A percentile compares a stretch with the other conserved stretches of the same genome.
Evolutionary conservation across 1,140 invertebrate species (phyloP).

Genomic region (Drosophila parvula): DNA sequence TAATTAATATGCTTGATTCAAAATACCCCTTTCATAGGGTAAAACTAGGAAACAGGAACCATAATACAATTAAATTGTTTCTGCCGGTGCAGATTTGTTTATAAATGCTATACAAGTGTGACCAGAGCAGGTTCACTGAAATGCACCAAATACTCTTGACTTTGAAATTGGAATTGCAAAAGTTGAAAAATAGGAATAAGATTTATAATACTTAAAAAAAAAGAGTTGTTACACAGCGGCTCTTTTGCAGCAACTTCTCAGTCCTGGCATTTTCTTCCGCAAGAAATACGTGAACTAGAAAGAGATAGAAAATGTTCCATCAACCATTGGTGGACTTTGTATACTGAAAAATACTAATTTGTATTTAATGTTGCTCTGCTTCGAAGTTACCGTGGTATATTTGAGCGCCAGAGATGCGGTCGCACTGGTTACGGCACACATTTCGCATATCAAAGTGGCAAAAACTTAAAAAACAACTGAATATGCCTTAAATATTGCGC

Average conservation of each 20-base stretch:
- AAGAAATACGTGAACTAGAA: too few relatives aligned
- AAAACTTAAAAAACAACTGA: conserved; percentile 27
- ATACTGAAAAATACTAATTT: too few relatives aligned
- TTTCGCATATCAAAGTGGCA: conserved; percentile 10
- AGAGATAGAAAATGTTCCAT: too few relatives aligned
- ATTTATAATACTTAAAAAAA: background rate
- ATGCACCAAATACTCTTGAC: background rate
- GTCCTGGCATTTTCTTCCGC: too few relatives aligned
- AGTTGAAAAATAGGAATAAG: background rate
- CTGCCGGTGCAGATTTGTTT: conserved; percentile 1
- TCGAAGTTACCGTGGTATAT: background rate
- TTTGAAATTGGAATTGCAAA: background rate
- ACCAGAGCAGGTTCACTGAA: background rate
- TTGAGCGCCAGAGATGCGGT: conserved; percentile 7
- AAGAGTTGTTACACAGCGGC: too few relatives aligned
- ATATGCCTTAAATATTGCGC: conserved; percentile 24
- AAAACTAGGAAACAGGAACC: background rate
- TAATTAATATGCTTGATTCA: too few relatives aligned
- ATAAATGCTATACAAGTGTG: background rate
- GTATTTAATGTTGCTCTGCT: too few relatives aligned
- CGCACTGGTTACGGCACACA: conserved; percentile 20
- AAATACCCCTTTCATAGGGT: background rate
- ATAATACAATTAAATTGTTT: background rate
- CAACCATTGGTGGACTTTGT: too few relatives aligned
- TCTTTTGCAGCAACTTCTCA: too few relatives aligned